Evolutionary conservation across 2,888 invertebrate species (phyloP).

Genomic region (Cheilosia vulpina): DNA sequence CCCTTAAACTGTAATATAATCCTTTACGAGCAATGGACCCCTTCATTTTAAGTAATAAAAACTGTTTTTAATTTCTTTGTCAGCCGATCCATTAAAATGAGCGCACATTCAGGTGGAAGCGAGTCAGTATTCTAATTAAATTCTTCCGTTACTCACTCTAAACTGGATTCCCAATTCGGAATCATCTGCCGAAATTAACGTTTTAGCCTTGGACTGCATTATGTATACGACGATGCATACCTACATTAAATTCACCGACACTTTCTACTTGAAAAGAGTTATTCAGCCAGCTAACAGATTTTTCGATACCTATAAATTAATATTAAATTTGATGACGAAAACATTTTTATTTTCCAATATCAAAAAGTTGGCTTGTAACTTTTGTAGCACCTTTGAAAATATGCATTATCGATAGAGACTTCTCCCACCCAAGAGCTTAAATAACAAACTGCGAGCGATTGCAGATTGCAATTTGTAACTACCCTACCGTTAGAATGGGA

Average conservation of each 20-base stretch:
- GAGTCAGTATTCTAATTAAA: conserved; percentile 25
- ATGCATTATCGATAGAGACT: conserved; percentile 22
- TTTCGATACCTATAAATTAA: not conserved
- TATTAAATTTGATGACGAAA: not conserved
- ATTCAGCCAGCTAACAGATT: not conserved
- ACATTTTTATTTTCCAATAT: conserved; percentile 8
- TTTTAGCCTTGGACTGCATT: no score
- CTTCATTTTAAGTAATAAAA: conserved; percentile 20
- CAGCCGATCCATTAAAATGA: conserved; percentile 32
- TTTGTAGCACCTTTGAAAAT: conserved; percentile 13
- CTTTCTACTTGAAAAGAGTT: no score
- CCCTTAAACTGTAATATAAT: conserved; percentile 18
- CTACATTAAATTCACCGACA: no score
- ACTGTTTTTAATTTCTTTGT: conserved; percentile 16
- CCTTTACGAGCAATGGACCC: not conserved
- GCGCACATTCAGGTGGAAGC: conserved; percentile 25
- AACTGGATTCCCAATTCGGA: not conserved
- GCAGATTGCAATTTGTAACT: conserved; percentile 1
- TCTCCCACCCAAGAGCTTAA: conserved; percentile 10
- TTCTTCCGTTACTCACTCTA: not conserved
- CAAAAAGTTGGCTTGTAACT: conserved; percentile 28
- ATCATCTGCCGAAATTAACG: conserved; percentile 21
- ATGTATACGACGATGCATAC: no score
- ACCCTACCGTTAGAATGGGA: not conserved
- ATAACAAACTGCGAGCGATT: conserved; percentile 23